These are phyloP conservation scores for Acanthosepion esculentum DNA, from an alignment of 2,888 invertebrate genomes.

Conservation along the genomic window DNA sequence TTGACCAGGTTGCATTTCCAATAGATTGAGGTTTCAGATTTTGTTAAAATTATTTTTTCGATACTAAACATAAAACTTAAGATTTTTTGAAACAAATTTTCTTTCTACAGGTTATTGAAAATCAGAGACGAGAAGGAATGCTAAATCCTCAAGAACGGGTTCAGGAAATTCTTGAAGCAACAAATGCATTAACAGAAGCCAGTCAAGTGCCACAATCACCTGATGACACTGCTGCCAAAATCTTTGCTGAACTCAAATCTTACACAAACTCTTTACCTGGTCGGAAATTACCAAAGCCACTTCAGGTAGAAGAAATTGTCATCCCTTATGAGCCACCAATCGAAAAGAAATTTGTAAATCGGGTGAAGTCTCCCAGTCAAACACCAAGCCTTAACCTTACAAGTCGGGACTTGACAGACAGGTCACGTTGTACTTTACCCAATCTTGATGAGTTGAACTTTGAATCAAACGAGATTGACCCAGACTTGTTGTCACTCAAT, in stretches of 20 bases:
- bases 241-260: conserved; percentile 41
- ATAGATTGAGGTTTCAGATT: too few relatives aligned
- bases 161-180: conserved; percentile 42
- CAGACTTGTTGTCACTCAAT: conserved; percentile 68
- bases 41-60: too few relatives aligned
- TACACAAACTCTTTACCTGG: background rate
- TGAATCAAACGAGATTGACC: conserved; percentile 65
- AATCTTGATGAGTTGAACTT: conserved; percentile 65
- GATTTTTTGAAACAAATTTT: background rate
- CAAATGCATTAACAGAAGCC: background rate
- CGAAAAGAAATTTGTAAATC: conserved; percentile 57
- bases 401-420: conserved; percentile 60
- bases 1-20: too few relatives aligned
- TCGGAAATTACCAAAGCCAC: conserved; percentile 24
- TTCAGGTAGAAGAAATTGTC: conserved; percentile 55
- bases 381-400: conserved; percentile 46
- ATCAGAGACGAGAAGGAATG: conserved; percentile 59
- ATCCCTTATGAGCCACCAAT: conserved; percentile 59
- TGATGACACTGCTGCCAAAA: conserved; percentile 37
- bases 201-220: background rate
- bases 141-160: conserved; percentile 48
- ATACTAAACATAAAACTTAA: background rate
- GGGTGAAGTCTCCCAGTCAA: conserved; percentile 51
- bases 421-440: conserved; percentile 56
- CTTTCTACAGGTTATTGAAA: conserved; percentile 62